These are phyloP conservation scores for Eupsilia transversa DNA, from an alignment of 2,888 invertebrate species.

Conservation along the genomic window DNA sequence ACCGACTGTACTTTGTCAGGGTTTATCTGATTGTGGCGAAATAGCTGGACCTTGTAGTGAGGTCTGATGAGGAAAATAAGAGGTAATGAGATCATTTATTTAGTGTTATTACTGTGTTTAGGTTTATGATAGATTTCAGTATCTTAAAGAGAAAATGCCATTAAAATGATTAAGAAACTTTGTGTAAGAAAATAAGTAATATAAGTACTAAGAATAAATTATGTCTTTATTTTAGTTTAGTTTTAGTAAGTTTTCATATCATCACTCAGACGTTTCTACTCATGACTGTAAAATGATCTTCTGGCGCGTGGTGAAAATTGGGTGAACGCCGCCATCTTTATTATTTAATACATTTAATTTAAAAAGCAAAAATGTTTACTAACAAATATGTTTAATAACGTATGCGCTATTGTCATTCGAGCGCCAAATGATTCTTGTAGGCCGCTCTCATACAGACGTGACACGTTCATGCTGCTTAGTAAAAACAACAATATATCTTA, in stretches of 20 bases:
- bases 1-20: constrained; percentile 48
- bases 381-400: no score
- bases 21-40: constrained; percentile 54
- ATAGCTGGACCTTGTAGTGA: background rate
- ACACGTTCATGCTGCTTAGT: background rate
- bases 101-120: background rate
- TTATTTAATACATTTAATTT: background rate
- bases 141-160: background rate
- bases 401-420: no score
- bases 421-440: no score
- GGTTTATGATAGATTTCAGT: background rate
- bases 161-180: constrained; percentile 19
- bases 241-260: background rate
- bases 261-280: background rate
- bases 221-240: background rate
- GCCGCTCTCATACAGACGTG: no score
- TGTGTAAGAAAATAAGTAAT: constrained; percentile 13
- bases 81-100: constrained; percentile 14
- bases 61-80: constrained; percentile 21
- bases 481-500: background rate
- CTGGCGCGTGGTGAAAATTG: background rate
- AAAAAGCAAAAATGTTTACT: no score
- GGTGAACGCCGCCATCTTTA: background rate
- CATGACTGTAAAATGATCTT: background rate
- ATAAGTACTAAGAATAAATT: background rate